These are phyloP conservation scores for Girardinichthys multiradiatus DNA, from an alignment of 2,113 vertebrate species.

Conservation along the genomic window DNA sequence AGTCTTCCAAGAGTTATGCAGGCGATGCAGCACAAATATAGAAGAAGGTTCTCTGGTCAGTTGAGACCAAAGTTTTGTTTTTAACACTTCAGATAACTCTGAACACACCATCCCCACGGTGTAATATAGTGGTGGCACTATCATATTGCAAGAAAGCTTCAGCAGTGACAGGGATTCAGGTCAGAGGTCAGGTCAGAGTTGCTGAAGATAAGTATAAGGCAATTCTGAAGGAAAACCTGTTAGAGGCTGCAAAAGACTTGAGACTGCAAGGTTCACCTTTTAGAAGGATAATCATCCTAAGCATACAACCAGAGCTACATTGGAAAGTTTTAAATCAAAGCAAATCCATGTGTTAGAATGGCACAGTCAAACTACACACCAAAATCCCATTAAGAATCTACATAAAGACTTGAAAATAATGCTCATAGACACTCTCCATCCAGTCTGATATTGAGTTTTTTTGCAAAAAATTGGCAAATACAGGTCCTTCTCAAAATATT, in stretches of 20 bases:
- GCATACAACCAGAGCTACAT: neutral
- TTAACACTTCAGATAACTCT: neutral
- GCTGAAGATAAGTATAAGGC: neutral
- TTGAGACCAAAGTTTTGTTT: neutral
- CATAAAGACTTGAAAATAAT: neutral
- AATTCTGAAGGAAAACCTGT: neutral
- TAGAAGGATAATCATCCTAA: neutral
- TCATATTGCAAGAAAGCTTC: neutral
- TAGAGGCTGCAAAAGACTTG: too few relatives aligned
- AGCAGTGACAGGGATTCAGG: neutral
- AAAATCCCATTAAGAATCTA: neutral
- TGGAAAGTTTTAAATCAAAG: neutral
- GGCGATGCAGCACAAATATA: too few relatives aligned
- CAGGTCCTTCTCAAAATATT: too few relatives aligned
- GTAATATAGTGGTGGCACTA: neutral
- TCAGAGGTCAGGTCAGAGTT: too few relatives aligned
- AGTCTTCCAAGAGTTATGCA: neutral
- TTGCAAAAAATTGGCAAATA: neutral
- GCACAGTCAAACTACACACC: neutral
- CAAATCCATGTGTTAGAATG: neutral
- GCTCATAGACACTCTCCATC: too few relatives aligned
- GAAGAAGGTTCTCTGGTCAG: too few relatives aligned
- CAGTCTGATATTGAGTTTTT: neutral
- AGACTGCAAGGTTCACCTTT: neutral
- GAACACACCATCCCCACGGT: neutral